phyloP scores from a whole-genome alignment of 2,113 vertebrate species.

The Hylia prasina region DNA sequence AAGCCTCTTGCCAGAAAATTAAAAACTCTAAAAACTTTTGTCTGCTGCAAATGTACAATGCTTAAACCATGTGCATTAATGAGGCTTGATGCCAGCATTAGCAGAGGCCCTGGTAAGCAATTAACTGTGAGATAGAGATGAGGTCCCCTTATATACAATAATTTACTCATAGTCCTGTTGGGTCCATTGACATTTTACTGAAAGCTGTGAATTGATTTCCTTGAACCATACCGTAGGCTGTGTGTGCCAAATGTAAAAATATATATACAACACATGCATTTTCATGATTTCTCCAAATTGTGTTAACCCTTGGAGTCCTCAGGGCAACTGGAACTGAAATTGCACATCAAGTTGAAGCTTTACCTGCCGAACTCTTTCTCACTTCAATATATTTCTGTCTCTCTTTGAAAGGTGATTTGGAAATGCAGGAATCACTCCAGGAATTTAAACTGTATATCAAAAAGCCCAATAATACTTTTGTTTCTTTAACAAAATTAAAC shows the following conservation, averaged over 20 bases:
- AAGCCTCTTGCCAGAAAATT: not conserved
- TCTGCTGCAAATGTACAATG: not conserved
- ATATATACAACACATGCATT: not conserved
- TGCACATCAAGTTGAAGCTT: not conserved
- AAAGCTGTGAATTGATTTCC: not conserved
- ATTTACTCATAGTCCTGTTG: not conserved
- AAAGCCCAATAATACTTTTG: not conserved
- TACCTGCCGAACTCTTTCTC: not conserved
- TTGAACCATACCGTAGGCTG: not conserved
- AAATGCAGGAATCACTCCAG: not conserved
- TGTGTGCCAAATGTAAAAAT: not conserved
- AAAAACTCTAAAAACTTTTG: not conserved
- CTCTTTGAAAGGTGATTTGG: not conserved
- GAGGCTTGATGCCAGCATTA: not conserved
- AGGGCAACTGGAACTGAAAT: not conserved
- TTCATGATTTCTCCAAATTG: not conserved
- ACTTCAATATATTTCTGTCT: not conserved
- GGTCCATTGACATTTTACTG: not conserved
- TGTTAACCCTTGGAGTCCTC: not conserved
- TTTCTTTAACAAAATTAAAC: not conserved
- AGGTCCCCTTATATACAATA: not conserved
- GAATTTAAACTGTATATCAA: not conserved
- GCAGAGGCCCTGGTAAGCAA: not conserved
- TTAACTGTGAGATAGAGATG: not conserved
- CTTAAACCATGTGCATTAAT: not conserved